A percentile compares a stretch with the other conserved stretches of the same genome.
Evolutionary conservation across 2,888 invertebrate genomes (phyloP).

Genomic region (Xestia c-nigrum): DNA sequence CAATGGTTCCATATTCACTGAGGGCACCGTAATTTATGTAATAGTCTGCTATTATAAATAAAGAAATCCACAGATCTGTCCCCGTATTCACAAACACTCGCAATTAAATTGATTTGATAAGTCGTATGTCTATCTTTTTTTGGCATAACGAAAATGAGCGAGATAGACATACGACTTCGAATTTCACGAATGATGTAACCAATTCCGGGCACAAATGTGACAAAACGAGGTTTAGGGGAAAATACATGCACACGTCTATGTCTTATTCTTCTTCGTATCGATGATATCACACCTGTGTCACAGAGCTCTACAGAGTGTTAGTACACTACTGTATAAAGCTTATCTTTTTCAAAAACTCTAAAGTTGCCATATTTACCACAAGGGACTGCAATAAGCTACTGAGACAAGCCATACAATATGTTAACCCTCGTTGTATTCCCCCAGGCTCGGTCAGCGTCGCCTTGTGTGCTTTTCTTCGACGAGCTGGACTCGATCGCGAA

Average conservation of each 20-base stretch:
- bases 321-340: too few species aligned
- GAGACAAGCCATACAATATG: background rate
- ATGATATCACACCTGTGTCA: background rate
- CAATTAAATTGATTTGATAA: too few species aligned
- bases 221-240: background rate
- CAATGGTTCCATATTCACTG: background rate
- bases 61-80: too few species aligned
- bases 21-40: background rate
- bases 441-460: conserved; percentile 99
- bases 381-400: background rate
- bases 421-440: background rate
- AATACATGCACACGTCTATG: background rate
- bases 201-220: background rate
- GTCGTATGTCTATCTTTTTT: too few species aligned
- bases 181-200: background rate
- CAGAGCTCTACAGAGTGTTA: too few species aligned
- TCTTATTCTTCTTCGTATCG: too few species aligned
- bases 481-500: conserved; percentile 99
- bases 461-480: conserved; percentile 99
- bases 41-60: background rate
- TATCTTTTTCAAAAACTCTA: background rate
- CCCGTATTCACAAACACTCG: too few species aligned
- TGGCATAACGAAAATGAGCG: too few species aligned
- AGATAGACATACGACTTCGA: background rate
- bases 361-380: background rate